Evolutionary conservation across 2,113 vertebrate genomes (phyloP).

Genomic region (Neogale vison): DNA sequence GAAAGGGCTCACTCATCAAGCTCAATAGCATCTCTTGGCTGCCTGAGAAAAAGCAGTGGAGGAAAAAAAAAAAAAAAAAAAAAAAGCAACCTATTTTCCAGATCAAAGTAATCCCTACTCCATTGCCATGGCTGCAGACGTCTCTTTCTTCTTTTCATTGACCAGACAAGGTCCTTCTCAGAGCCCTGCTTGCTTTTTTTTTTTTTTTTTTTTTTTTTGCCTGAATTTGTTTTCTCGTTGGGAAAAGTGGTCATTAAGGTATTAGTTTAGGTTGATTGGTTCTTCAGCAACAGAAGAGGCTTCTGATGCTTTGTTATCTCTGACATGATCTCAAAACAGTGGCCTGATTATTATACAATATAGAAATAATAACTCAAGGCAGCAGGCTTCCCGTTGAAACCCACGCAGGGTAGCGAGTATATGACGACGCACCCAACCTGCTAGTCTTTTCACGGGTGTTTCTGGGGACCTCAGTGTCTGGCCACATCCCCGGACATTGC

Average conservation of each 20-base stretch:
- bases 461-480: not conserved
- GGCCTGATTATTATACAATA: conserved; percentile 63
- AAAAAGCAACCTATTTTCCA: conserved; percentile 84
- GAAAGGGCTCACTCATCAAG: conserved; percentile 83
- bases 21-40: conserved; percentile 82
- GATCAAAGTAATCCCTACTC: conserved; percentile 92
- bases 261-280: conserved; percentile 84
- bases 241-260: conserved; percentile 85
- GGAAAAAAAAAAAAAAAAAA: conserved; percentile 69
- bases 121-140: conserved; percentile 96
- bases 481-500: not conserved
- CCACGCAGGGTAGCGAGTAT: not conserved
- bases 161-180: conserved; percentile 87
- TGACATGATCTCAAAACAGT: conserved; percentile 64
- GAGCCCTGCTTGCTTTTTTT: conserved; percentile 49
- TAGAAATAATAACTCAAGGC: conserved; percentile 58
- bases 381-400: not conserved
- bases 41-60: conserved; percentile 79
- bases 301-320: conserved; percentile 77
- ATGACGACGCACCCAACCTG: not conserved
- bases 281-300: conserved; percentile 77
- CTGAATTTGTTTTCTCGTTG: conserved; percentile 83
- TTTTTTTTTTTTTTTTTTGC: conserved; percentile 33
- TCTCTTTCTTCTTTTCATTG: conserved; percentile 90
- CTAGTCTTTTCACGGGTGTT: not conserved